Evolutionary conservation across 2,797 vertebrate genomes (phyloP).

Genomic region (Nothura maculosa): DNA sequence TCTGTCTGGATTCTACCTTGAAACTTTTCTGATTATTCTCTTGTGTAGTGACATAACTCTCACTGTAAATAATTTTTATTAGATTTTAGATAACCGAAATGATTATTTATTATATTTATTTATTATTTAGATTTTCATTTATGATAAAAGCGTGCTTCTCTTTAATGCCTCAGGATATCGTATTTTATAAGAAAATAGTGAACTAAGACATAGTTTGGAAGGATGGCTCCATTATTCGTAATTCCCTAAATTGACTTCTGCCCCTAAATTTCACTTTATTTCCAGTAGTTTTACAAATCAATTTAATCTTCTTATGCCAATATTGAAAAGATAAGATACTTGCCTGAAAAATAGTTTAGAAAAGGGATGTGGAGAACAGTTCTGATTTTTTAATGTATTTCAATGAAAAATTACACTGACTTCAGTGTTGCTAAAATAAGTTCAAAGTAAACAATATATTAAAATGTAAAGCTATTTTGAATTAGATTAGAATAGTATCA

Average conservation of each 20-base stretch:
- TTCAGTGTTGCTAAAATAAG: background rate
- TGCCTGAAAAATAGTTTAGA: background rate
- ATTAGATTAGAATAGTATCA: background rate
- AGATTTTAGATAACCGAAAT: background rate
- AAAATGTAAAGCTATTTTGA: background rate
- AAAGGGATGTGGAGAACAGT: background rate
- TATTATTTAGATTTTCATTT: background rate
- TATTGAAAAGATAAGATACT: background rate
- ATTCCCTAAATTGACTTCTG: background rate
- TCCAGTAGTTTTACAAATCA: background rate
- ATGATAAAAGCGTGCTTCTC: background rate
- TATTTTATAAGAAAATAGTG: background rate
- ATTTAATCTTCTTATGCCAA: background rate
- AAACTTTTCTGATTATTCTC: background rate
- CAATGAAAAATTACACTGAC: background rate
- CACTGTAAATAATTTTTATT: background rate
- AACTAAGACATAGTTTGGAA: background rate
- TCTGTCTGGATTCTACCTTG: background rate
- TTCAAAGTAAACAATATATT: accelerated
- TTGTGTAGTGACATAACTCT: background rate
- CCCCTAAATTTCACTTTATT: background rate
- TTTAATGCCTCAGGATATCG: background rate
- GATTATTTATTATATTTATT: background rate
- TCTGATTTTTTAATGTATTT: background rate
- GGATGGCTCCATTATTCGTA: background rate